Conservation (phyloP, 1,140 invertebrate genomes). For the Holcopasites calliopsidis region DNA sequence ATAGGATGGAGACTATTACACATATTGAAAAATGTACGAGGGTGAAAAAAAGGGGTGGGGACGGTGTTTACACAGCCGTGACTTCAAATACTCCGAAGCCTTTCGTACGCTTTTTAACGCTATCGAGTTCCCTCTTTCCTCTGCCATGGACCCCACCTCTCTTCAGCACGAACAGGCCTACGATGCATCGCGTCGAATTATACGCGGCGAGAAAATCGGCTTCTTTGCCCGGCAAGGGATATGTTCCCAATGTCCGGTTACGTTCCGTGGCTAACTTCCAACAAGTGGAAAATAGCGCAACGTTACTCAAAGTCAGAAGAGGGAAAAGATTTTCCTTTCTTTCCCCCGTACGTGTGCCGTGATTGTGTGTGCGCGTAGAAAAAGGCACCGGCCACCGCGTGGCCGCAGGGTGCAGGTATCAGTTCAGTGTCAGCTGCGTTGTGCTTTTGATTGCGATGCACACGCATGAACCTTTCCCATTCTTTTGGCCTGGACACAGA, state of each 20-base stretch:
- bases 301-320: too few species aligned
- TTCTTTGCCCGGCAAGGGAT: conserved; percentile 33
- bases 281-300: neutral
- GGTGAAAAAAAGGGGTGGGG: neutral
- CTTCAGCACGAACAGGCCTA: conserved; percentile 43
- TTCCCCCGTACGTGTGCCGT: conserved; percentile 3
- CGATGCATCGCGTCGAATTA: conserved; percentile 44
- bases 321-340: neutral
- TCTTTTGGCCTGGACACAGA: too few species aligned
- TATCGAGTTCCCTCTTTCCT: conserved; percentile 37
- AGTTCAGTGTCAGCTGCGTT: conserved; percentile 66
- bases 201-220: conserved; percentile 41
- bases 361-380: conserved; percentile 28
- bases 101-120: conserved; percentile 34
- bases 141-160: neutral
- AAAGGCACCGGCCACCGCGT: conserved; percentile 45
- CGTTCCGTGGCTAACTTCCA: neutral
- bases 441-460: conserved; percentile 40
- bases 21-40: neutral
- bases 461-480: conserved; percentile 35
- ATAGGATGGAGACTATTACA: neutral
- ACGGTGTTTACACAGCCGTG: conserved; percentile 23
- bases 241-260: conserved; percentile 50
- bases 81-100: conserved; percentile 18
- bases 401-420: conserved; percentile 60